Percentiles rank a stretch among this genome's conserved stretches.
These are phyloP conservation scores for Trichogramma dendrolimi DNA, from an alignment of 2,888 invertebrate genomes.

Conservation along the genomic window DNA sequence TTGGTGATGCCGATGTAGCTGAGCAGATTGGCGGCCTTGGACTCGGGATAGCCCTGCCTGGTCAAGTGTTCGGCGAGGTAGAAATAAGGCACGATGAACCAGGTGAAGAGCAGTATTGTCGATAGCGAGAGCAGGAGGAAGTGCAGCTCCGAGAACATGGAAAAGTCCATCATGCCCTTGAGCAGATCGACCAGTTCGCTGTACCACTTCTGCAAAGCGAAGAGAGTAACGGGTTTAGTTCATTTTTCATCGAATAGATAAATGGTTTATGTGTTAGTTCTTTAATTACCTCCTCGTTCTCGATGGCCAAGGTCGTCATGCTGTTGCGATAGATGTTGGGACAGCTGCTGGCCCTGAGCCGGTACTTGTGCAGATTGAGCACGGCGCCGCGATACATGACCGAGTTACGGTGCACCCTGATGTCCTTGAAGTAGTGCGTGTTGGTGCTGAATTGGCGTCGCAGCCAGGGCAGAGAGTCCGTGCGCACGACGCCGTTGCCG, in stretches of 20 bases:
- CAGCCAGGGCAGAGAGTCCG: constrained; percentile 53
- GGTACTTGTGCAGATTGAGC: constrained; percentile 76
- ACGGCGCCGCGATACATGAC: constrained; percentile 84
- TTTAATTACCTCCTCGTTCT: constrained; percentile 66
- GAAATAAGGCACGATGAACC: constrained; percentile 94
- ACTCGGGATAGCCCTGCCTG: constrained; percentile 65
- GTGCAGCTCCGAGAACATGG: constrained; percentile 71
- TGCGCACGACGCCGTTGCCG: constrained; percentile 39
- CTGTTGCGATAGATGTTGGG: constrained; percentile 87
- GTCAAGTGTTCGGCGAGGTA: constrained; percentile 83
- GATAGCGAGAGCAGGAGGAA: constrained; percentile 79
- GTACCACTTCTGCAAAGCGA: constrained; percentile 66
- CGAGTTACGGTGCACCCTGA: constrained; percentile 72
- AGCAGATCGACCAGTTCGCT: constrained; percentile 64
- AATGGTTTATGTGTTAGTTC: not conserved
- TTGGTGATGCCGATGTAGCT: constrained; percentile 86
- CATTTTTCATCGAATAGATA: too few relatives aligned
- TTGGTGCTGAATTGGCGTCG: constrained; percentile 59
- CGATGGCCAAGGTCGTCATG: constrained; percentile 78
- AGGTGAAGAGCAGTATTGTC: constrained; percentile 83
- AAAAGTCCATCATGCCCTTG: constrained; percentile 74
- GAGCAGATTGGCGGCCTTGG: constrained; percentile 73
- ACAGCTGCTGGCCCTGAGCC: constrained; percentile 81
- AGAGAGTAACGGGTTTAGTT: constrained; percentile 2
- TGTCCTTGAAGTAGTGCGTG: constrained; percentile 69